Evolutionary conservation across 2,113 vertebrate genomes (phyloP), one percentile per base, ranked within the genome.

Genomic region (Genyomyrus donnyi): DNA sequence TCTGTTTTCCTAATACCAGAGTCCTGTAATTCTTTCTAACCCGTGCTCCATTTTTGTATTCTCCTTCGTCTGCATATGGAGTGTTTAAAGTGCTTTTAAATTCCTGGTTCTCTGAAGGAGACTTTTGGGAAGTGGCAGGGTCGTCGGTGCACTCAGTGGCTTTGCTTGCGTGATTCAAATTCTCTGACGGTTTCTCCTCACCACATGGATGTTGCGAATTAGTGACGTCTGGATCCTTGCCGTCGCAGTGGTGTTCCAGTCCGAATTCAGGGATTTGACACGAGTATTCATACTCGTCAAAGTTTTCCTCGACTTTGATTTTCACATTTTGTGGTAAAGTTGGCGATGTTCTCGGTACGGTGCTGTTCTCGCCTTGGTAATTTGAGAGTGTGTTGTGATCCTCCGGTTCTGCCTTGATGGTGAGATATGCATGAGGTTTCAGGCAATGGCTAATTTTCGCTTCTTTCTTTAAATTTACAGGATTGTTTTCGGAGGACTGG

Each of bases 251-350:
- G 90, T 96, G 56, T 27, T 89, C 89, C 31, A 52, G 21, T 46
- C 80, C 89, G 89, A 58, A 95, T 91, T 92, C 95, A 92, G 93
- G 92, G 93, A 95, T 93, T 90, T 96, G 96, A 92, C 88, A 93
- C 93, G 95, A 97, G 92, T 94, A 94, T 93, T 96, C 95, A 93
- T 98, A 99, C 90, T 98, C 98, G 93, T 98, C 97, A 93, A 91
- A 93, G 90, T 95, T 97, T 91, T 99, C 97, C 95, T 99, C 98
- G 92, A 97, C 95, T 97, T 99, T 99, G 93, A 99, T 97, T 97
- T 97, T 97, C 93, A 98, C 97, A 93, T 97, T 97, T 95, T 97
- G 96, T 94, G 97, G 95, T 95, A 96, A 95, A 90, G 97, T 95
- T 92, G 95, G 94, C 1, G 93, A 92, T 0, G 94, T 94, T 89